phyloP scores from a whole-genome alignment of 2,797 vertebrate genomes.

The Pyrocephalus nanus region DNA sequence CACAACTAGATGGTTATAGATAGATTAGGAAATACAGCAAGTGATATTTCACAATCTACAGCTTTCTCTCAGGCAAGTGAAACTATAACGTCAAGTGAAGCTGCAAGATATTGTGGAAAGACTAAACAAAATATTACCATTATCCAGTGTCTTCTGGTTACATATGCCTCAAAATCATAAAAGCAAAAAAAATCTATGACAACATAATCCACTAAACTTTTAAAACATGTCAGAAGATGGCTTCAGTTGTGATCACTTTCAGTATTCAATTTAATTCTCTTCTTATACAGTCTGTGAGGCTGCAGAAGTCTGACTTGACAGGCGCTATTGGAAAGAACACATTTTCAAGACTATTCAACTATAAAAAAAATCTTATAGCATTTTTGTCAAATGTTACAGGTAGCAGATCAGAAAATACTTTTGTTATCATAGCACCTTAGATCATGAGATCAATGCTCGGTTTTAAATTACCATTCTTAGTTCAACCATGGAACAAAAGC shows the following conservation, averaged over 20 bases:
- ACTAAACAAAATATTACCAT: background rate
- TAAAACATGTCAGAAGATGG: rapidly evolving
- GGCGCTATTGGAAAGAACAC: background rate
- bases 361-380: background rate
- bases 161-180: background rate
- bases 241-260: background rate
- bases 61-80: background rate
- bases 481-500: background rate
- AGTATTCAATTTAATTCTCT: background rate
- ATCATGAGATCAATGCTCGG: background rate
- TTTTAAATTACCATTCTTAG: background rate
- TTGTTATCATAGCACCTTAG: background rate
- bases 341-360: background rate
- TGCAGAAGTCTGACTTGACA: background rate
- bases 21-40: background rate
- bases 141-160: background rate
- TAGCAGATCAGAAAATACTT: background rate
- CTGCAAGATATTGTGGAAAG: background rate
- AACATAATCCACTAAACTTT: background rate
- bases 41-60: background rate
- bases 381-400: background rate
- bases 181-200: background rate
- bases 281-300: background rate
- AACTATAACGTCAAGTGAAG: background rate
- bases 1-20: background rate